These are phyloP conservation scores for Lepidothrix coronata DNA, from an alignment of 2,113 vertebrate genomes.

Conservation along the genomic window DNA sequence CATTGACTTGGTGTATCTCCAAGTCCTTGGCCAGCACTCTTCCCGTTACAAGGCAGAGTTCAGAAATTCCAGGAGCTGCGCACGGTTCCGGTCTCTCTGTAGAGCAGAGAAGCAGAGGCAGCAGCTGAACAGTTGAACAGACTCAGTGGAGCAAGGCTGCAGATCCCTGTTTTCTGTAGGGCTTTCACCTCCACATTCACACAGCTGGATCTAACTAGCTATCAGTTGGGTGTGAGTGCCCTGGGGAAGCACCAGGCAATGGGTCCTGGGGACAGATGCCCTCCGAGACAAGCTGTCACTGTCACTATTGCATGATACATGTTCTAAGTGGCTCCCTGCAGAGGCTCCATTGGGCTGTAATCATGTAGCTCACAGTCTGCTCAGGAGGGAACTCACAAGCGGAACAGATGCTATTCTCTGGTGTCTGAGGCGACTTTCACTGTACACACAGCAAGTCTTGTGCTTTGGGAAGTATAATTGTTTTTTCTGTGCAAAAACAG, in stretches of 20 bases:
- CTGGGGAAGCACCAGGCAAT: background rate
- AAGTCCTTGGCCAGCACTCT: background rate
- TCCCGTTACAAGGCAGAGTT: slow-evolving; percentile 83
- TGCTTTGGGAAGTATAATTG: background rate
- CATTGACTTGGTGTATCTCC: background rate
- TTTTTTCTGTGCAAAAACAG: background rate
- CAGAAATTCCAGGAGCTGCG: slow-evolving; percentile 86
- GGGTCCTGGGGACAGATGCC: background rate
- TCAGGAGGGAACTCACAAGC: background rate
- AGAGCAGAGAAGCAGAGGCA: slow-evolving; percentile 12
- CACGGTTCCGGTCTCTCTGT: slow-evolving; percentile 87
- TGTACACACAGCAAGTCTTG: background rate
- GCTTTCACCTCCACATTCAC: background rate
- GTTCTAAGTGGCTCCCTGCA: background rate
- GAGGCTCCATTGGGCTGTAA: background rate
- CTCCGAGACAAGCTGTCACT: background rate
- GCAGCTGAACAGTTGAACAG: background rate
- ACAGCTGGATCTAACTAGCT: background rate
- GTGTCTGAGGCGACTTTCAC: background rate
- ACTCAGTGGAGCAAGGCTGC: background rate
- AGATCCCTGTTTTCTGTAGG: background rate
- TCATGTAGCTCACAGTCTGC: background rate
- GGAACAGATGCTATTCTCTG: background rate
- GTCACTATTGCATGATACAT: background rate
- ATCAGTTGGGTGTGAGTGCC: background rate